Percentiles rank a stretch among this genome's conserved stretches.
phyloP scores from a whole-genome alignment of 2,797 vertebrate species.

The Gypaetus barbatus region DNA sequence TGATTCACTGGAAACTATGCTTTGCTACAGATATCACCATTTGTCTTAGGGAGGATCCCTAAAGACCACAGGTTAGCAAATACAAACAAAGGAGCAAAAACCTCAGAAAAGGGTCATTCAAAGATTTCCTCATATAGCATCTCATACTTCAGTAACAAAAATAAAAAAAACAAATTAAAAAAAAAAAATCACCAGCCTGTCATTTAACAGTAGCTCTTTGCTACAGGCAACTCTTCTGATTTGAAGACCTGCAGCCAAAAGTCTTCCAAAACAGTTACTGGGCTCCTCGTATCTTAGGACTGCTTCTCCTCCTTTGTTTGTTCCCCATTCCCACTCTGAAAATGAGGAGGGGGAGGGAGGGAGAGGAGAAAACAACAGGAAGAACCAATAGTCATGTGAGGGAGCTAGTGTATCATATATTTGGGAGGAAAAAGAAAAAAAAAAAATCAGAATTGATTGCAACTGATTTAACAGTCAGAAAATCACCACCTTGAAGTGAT shows the following conservation, averaged over 20 bases:
- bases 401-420: background rate
- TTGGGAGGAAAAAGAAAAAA: fast-evolving
- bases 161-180: background rate
- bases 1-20: background rate
- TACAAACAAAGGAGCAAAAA: background rate
- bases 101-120: background rate
- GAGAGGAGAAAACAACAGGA: background rate
- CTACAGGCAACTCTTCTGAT: background rate
- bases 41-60: background rate
- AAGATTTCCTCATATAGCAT: background rate
- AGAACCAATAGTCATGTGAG: background rate
- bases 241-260: background rate
- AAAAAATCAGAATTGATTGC: background rate
- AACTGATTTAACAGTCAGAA: conserved; percentile 17
- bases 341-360: fast-evolving
- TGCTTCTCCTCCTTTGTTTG: background rate
- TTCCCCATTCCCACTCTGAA: background rate
- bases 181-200: background rate
- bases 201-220: background rate
- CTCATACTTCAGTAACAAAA: background rate
- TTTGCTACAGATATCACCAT: background rate
- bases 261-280: background rate
- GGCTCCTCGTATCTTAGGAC: background rate
- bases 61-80: background rate
- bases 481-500: background rate